Base-by-base conservation (phyloP, 2,888 invertebrate species). In the Eumacrocentrus americanus region DNA sequence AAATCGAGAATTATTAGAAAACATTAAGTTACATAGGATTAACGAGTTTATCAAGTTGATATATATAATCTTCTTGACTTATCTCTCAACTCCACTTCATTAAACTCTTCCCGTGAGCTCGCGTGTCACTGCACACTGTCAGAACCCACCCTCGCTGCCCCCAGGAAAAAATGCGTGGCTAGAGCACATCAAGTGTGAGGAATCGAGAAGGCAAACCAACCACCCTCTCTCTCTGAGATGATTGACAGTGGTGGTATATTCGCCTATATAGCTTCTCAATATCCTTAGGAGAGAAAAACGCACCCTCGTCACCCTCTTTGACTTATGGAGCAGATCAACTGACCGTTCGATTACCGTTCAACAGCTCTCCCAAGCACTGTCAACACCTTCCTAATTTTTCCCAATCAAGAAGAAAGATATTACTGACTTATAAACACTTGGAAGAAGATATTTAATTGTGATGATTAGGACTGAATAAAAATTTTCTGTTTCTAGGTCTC, bases 101-200 rank as follows among this genome's bases (percentile, higher is more conserved):
- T 67, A 66, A 66, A 67, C 66, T 67, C 67, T 66, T 66, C 66
- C 67, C 66, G 67, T 66, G 64, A 63, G 64, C 61, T 66, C 67
- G 66, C 67, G 67, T 67, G 66, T 66, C 66, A 66, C 61, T 64
- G 61, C 58, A 66, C 66, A 67, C 64, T 61, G 62, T 56, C 57
- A 62, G 47, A 53, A 55, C 62, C 60, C 63, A 63, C 60, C 60
- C 63, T 60, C 47, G 44, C 50, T 48, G 48, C 44, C 20, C 35
- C 42, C 35, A 29, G 18, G 16, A 16, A 42, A 34, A 22, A 42
- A 42, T 29, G 18, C 44, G 7, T 23, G 23, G 20, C n/a, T 5
- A 38, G 14, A 38, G 23, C 23, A 23, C 20, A 34, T 29, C 16
- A 51, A 34, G 20, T 37, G 29, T 16, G 20, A 54, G 25, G 40